Base-by-base conservation (phyloP, 37 sponge, comb jelly and placozoan genomes). In the Diacarnus erythraeanus region DNA sequence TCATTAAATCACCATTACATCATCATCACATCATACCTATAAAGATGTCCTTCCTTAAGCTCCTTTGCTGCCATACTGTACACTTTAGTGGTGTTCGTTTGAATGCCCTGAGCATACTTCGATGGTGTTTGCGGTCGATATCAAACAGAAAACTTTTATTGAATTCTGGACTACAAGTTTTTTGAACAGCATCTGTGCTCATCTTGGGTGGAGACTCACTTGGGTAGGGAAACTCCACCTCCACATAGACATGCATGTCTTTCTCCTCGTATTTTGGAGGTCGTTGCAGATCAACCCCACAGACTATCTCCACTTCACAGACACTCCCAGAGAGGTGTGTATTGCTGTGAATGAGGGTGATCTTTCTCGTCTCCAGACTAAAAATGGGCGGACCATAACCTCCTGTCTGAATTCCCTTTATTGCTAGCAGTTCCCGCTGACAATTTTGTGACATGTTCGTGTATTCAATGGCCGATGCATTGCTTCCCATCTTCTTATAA, bases 201-300 rank as follows among this genome's bases (percentile, higher is more conserved):
- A 79, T 77, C 59, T 91, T 79, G n/a, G 87, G 84, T 6, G 80
- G 56, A 33, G 77, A 76, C 15, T 93, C 89, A 38, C 43, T 44
- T 22, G 97, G 97, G 59, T 71, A 93, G 3, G 97, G 97, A 63
- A 97, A 97, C 87, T 94, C 95, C 26, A 94, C 33, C 73, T 83
- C 86, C 2, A 97, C 92, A 47, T 86, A 97, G 23, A 87, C 29
- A 58, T 91, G 74, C 57, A 94, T 83, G 68, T 94, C 97, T 38
- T 91, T 88, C 12, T 80, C 93, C 35, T 76, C 80, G 66, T 73
- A 83, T 20, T 84, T 89, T 10, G 67, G 51, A 22, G 94, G 97
- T 22, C 80, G 40, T 5, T 94, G 90, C 5, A 94, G 47, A 42
- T 88, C 86, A 20, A 82, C 38, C 10, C 74, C 80, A 36, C 81